phyloP scores from a whole-genome alignment of 2,888 invertebrate genomes.

The Acleris holmiana region DNA sequence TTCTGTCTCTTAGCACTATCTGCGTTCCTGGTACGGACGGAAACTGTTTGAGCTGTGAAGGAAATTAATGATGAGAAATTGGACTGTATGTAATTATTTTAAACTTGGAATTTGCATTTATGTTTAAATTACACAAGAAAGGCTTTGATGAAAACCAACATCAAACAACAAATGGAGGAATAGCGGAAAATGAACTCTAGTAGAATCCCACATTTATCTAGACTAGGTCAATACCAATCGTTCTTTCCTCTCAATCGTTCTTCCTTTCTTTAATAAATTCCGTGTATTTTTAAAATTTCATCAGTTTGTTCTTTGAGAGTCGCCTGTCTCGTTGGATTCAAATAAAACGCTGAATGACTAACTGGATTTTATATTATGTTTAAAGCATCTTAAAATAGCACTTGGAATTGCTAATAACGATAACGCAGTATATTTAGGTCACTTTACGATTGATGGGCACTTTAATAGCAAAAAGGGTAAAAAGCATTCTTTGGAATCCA shows the following conservation, averaged over 20 bases:
- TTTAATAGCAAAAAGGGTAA: constrained; percentile 48
- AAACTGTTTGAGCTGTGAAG: constrained; percentile 13
- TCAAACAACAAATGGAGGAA: no score
- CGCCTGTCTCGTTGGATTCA: neutral
- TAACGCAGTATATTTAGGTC: constrained; percentile 21
- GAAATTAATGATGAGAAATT: neutral
- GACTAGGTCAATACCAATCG: no score
- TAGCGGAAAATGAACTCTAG: no score
- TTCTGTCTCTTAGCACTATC: constrained; percentile 44
- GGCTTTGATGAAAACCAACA: no score
- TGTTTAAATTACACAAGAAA: no score
- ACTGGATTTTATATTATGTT: neutral
- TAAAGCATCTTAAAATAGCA: constrained; percentile 2
- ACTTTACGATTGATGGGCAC: constrained; percentile 32
- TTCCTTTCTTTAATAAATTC: no score
- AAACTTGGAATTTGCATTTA: no score
- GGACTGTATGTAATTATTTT: no score
- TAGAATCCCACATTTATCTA: no score
- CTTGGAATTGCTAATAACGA: neutral
- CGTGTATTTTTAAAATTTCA: no score
- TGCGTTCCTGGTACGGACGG: constrained; percentile 25
- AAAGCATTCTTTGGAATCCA: constrained; percentile 52
- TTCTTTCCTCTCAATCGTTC: no score
- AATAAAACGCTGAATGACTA: neutral
- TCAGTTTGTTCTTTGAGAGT: neutral